Percentiles rank a stretch among this genome's conserved stretches.
Evolutionary conservation across 1,140 invertebrate species (phyloP).

Genomic region (Elymnias hypermnestra): DNA sequence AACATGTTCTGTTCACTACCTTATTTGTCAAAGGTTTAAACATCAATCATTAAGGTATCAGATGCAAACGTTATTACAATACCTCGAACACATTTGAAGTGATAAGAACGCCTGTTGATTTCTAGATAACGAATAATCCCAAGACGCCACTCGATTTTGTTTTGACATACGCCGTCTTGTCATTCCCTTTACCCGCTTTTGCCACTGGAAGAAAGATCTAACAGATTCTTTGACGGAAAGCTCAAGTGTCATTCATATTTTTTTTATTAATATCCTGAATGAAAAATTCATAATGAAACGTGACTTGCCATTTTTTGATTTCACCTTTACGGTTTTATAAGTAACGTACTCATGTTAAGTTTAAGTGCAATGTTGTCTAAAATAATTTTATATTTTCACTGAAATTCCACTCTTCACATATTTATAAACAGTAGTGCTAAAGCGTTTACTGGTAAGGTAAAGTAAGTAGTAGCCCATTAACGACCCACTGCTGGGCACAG

Average conservation of each 20-base stretch:
- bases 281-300: constrained; percentile 23
- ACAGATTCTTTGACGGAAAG: constrained; percentile 22
- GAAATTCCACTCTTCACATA: no score
- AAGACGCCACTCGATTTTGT: constrained; percentile 69
- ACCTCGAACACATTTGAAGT: constrained; percentile 4
- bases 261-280: constrained; percentile 32
- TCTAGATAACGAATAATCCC: constrained; percentile 45
- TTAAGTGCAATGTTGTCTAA: no score
- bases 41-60: constrained; percentile 11
- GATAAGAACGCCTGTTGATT: constrained; percentile 38
- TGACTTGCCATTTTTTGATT: constrained; percentile 32
- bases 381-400: no score
- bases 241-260: constrained; percentile 27
- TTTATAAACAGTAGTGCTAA: no score
- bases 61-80: constrained; percentile 17
- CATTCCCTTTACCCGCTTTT: constrained; percentile 27
- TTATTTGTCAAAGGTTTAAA: neutral
- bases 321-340: no score
- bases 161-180: constrained; percentile 60
- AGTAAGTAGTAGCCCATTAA: no score
- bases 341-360: no score
- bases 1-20: no score
- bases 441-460: no score
- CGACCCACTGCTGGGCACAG: no score
- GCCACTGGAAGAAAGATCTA: constrained; percentile 1